Evolutionary conservation across 2,113 vertebrate species (phyloP).

Genomic region (Tragulus kanchil): DNA sequence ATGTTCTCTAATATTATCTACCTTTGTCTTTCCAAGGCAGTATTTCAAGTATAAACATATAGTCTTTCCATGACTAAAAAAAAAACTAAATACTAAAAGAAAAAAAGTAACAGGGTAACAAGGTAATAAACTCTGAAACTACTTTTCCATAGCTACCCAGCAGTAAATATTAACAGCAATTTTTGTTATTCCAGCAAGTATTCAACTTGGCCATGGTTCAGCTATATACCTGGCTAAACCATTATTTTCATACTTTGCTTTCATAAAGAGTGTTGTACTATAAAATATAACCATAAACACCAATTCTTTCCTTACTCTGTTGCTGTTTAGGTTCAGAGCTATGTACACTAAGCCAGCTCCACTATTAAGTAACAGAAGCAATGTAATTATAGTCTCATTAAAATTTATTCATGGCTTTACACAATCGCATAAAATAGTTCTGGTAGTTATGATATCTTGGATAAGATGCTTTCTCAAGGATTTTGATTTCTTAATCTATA

Average conservation of each 20-base stretch:
- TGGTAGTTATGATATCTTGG: neutral
- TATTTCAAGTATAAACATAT: slow-evolving; percentile 30
- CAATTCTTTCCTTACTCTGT: neutral
- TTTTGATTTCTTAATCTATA: neutral
- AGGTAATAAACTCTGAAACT: slow-evolving; percentile 1
- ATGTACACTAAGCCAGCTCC: neutral
- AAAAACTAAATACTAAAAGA: slow-evolving; percentile 23
- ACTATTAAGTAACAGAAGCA: slow-evolving; percentile 10
- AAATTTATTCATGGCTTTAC: neutral
- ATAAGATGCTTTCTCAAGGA: neutral
- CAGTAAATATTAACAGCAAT: slow-evolving; percentile 33
- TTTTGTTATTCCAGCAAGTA: slow-evolving; percentile 47
- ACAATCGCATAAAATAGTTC: neutral
- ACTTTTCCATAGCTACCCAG: slow-evolving; percentile 27
- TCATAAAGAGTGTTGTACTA: slow-evolving; percentile 1
- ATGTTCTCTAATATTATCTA: slow-evolving; percentile 27
- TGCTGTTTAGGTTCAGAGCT: slow-evolving; percentile 42
- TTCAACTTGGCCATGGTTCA: neutral
- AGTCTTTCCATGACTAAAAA: slow-evolving; percentile 1
- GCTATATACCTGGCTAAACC: slow-evolving; percentile 26
- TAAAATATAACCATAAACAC: slow-evolving; percentile 43
- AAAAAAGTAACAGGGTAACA: slow-evolving; percentile 54
- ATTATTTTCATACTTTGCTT: neutral
- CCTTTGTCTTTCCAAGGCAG: slow-evolving; percentile 8
- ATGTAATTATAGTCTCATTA: neutral